Conservation (phyloP, 2,888 invertebrate genomes). For the Microplitis manilae region DNA sequence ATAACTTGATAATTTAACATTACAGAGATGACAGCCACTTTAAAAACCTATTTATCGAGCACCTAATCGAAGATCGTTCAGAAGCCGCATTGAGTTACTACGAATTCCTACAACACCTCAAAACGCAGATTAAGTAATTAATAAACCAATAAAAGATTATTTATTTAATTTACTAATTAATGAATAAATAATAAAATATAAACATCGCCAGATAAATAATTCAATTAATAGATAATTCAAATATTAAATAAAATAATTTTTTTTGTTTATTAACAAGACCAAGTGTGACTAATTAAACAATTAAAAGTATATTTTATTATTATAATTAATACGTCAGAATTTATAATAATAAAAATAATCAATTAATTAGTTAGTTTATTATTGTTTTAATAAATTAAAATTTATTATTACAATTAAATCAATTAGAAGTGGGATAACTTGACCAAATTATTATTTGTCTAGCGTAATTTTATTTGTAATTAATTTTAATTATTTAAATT, state of each 20-base stretch:
- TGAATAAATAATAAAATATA: background rate
- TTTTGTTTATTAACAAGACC: background rate
- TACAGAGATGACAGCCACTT: slow-evolving; percentile 93
- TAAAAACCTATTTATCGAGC: slow-evolving; percentile 86
- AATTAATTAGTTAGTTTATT: background rate
- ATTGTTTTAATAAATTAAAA: background rate
- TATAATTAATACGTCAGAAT: background rate
- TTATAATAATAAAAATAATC: background rate
- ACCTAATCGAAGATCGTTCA: slow-evolving; percentile 93
- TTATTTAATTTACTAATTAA: background rate
- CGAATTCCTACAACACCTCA: slow-evolving; percentile 97
- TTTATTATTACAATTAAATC: background rate
- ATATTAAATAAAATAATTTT: background rate
- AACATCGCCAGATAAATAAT: background rate
- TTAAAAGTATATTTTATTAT: background rate
- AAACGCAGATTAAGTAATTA: slow-evolving; percentile 90
- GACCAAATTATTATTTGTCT: background rate
- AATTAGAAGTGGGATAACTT: background rate
- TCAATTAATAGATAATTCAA: too few relatives aligned
- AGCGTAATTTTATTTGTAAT: background rate
- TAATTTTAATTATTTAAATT: background rate
- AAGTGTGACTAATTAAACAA: background rate
- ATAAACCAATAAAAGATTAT: slow-evolving; percentile 30
- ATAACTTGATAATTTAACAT: slow-evolving; percentile 42
- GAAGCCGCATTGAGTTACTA: slow-evolving; percentile 96